These are phyloP conservation scores for Dromius quadrimaculatus DNA, from an alignment of 2,888 invertebrate genomes.

Conservation along the genomic window DNA sequence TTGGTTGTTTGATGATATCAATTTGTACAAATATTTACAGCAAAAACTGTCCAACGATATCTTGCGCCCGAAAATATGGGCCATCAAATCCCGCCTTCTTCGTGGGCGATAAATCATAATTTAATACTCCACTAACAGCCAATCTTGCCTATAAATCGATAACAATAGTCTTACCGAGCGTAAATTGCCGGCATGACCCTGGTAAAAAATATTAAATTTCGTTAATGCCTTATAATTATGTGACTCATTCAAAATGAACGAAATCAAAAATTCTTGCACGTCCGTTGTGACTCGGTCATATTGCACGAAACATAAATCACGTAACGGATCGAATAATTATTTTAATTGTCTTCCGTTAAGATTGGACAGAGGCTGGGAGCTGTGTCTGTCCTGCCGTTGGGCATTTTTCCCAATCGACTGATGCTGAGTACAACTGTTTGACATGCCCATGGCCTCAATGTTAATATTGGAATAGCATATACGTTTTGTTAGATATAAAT, in stretches of 20 bases:
- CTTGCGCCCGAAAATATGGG: too few relatives aligned
- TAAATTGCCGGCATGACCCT: slow-evolving; percentile 20
- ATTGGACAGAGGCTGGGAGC: slow-evolving; percentile 10
- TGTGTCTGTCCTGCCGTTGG: slow-evolving; percentile 13
- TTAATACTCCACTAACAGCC: slow-evolving; percentile 22
- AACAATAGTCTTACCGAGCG: slow-evolving; percentile 4
- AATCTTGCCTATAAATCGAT: slow-evolving; percentile 26
- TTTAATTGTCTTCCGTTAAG: slow-evolving; percentile 42
- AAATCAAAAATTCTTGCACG: slow-evolving; percentile 31
- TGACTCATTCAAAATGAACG: slow-evolving; percentile 16
- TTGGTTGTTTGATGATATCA: too few relatives aligned
- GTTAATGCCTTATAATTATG: slow-evolving; percentile 30
- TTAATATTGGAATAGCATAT: too few relatives aligned
- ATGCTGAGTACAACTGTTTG: background rate
- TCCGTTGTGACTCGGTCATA: background rate
- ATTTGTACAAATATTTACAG: too few relatives aligned
- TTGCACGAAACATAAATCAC: slow-evolving; percentile 34
- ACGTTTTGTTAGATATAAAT: too few relatives aligned
- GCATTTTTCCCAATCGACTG: slow-evolving; percentile 28
- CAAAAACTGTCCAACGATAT: too few relatives aligned
- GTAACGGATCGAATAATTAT: slow-evolving; percentile 41
- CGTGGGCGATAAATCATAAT: slow-evolving; percentile 21
- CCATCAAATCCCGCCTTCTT: too few relatives aligned
- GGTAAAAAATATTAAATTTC: slow-evolving; percentile 27
- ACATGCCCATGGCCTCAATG: background rate